Evolutionary conservation across 1,140 invertebrate species (phyloP).

Genomic region (Caerostris darwini): DNA sequence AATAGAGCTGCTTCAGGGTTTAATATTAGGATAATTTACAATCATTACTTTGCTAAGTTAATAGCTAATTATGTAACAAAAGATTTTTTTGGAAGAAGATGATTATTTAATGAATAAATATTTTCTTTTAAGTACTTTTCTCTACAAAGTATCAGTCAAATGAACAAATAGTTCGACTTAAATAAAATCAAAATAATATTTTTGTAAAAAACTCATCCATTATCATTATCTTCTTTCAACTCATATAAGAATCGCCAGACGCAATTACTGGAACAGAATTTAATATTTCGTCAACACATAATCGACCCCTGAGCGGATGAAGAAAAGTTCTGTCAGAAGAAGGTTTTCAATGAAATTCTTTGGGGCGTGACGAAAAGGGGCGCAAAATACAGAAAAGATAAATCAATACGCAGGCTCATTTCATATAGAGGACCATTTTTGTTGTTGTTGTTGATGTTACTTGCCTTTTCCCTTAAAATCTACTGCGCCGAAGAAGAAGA

Average conservation of each 20-base stretch:
- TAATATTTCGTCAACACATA: constrained; percentile 46
- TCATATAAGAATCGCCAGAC: not conserved
- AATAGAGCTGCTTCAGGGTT: too few species aligned
- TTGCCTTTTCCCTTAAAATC: constrained; percentile 22
- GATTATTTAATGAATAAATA: too few species aligned
- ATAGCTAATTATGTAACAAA: too few species aligned
- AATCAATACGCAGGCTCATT: constrained; percentile 61
- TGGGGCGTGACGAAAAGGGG: constrained; percentile 33
- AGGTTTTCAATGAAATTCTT: constrained; percentile 65
- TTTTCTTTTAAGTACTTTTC: too few species aligned
- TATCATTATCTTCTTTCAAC: too few species aligned
- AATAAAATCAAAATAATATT: too few species aligned
- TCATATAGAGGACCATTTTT: constrained; percentile 42
- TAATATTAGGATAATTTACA: too few species aligned
- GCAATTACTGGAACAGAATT: constrained; percentile 10
- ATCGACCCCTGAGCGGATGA: constrained; percentile 42
- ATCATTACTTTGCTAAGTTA: too few species aligned
- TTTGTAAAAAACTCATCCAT: too few species aligned
- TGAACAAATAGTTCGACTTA: too few species aligned
- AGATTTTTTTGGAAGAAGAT: too few species aligned
- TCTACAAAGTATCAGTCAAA: too few species aligned
- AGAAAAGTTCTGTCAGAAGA: constrained; percentile 64
- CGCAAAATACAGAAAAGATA: constrained; percentile 46
- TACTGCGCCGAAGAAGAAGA: not conserved
- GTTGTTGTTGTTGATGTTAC: not conserved